Conservation (phyloP, 2,888 invertebrate genomes). For the Desoria tigrina region DNA sequence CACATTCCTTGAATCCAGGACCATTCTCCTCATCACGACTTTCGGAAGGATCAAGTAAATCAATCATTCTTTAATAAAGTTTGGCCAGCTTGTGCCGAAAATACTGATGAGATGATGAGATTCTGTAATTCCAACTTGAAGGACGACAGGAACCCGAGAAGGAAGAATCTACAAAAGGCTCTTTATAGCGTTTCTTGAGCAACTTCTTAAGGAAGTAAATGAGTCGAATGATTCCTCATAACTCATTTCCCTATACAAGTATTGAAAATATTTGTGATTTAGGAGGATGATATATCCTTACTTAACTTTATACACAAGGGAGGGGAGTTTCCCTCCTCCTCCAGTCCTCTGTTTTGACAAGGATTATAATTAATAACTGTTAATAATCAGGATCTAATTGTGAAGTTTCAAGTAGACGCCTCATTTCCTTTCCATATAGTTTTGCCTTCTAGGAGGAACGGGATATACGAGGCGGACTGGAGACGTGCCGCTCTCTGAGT, state of each 20-base stretch:
- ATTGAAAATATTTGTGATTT: too few relatives aligned
- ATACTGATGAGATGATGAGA: conserved; percentile 15
- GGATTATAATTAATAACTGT: conserved; percentile 38
- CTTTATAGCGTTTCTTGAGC: not conserved
- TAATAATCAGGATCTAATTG: conserved; percentile 19
- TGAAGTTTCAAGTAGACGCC: conserved; percentile 16
- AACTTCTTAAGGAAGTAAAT: conserved; percentile 23
- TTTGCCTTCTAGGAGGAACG: too few relatives aligned
- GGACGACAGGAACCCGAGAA: not conserved
- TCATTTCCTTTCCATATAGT: conserved; percentile 1
- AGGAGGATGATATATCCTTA: too few relatives aligned
- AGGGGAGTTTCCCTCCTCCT: too few relatives aligned
- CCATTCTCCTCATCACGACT: conserved; percentile 9
- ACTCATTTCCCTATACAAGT: too few relatives aligned
- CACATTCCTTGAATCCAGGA: too few relatives aligned
- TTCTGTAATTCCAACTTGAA: too few relatives aligned
- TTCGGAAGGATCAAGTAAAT: conserved; percentile 19
- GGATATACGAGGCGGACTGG: not conserved
- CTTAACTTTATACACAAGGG: too few relatives aligned
- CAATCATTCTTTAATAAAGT: conserved; percentile 16
- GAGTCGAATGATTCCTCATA: conserved; percentile 29
- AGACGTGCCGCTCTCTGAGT: conserved; percentile 1
- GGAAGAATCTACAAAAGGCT: not conserved
- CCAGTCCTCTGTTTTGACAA: conserved; percentile 27
- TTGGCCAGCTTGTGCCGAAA: conserved; percentile 6